Evolutionary conservation across 2,797 vertebrate species (phyloP), one percentile per base, ranked within the genome.

Genomic region (Syndactyla subalaris): DNA sequence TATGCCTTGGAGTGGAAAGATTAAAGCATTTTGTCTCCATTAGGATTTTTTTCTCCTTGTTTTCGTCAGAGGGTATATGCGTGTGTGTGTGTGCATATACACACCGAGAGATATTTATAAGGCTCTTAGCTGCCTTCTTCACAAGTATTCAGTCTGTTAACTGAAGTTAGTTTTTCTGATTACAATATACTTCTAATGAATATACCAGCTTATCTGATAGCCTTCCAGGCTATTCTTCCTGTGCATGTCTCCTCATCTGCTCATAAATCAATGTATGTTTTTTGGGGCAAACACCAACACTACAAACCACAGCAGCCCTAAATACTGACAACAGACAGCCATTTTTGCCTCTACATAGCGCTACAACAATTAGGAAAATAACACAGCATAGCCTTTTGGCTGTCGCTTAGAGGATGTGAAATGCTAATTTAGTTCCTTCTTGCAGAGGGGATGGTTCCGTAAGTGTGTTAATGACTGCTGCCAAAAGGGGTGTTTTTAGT

Each of bases 51-150:
- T 75, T 32, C 10, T 76, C 38, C 55, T 58, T 59, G 43, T 12
- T 66, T 41, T 46, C 51, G 48, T 92, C 55, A 83, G 32, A 59
- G 10, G 15, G 20, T 12, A 39, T 2, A 2, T 17, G 24, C 41
- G 6, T 46, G 5, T 2, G 3, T 20, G 24, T 30, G 17, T 38
- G 6, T 23, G 19, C 9, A 51, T 6, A 54, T 3, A 82, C 0
- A 93, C 7, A 48, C 7, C n/a, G 3, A 30, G 0, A 63, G 17
- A 45, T 13, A 27, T n/a, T 76, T n/a, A 62, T 13, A 7, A 29
- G 41, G 41, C n/a, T 80, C 23, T 76, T 36, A 68, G 46, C 27
- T 52, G 38, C 23, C 14, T 51, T 45, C 29, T 55, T 76, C 15
- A 0, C 13, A 75, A 58, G 11, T 34, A 71, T 52, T 85, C 36